Evolutionary conservation across 1,140 invertebrate genomes (phyloP).

Genomic region (Chelonus insularis): DNA sequence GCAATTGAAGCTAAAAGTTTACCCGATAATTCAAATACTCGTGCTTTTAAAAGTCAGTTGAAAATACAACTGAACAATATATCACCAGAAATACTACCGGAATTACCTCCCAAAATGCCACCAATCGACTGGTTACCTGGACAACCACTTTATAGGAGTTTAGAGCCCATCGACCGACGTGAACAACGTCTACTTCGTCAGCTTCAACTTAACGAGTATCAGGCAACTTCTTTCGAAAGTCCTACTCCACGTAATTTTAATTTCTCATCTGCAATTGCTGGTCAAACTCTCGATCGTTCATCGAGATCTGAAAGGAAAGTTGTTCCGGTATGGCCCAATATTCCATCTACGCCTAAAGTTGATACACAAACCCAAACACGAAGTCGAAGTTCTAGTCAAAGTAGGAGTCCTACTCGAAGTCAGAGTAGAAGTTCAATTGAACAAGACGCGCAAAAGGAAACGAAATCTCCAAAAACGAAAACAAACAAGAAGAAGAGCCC

Average conservation of each 20-base stretch:
- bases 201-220: conserved; percentile 37
- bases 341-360: not conserved
- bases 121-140: conserved; percentile 18
- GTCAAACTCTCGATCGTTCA: conserved; percentile 41
- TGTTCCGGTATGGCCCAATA: conserved; percentile 16
- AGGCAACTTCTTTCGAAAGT: conserved; percentile 54
- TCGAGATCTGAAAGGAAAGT: conserved; percentile 27
- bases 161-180: conserved; percentile 13
- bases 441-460: conserved; percentile 7
- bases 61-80: conserved; percentile 22
- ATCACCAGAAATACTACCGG: not conserved
- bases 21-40: conserved; percentile 22
- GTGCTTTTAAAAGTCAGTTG: conserved; percentile 17
- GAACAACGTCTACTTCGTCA: conserved; percentile 20
- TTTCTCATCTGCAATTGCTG: not conserved
- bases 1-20: conserved; percentile 16
- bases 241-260: conserved; percentile 47
- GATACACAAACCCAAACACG: conserved; percentile 23
- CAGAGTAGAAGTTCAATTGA: conserved; percentile 9
- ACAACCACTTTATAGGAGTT: not conserved
- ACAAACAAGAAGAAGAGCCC: conserved; percentile 22
- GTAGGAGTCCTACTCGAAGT: not conserved
- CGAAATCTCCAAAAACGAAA: conserved; percentile 11
- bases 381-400: conserved; percentile 10
- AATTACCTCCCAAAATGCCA: conserved; percentile 11